Conservation (phyloP, 2,113 vertebrate genomes). For the Lasiurus cinereus region DNA sequence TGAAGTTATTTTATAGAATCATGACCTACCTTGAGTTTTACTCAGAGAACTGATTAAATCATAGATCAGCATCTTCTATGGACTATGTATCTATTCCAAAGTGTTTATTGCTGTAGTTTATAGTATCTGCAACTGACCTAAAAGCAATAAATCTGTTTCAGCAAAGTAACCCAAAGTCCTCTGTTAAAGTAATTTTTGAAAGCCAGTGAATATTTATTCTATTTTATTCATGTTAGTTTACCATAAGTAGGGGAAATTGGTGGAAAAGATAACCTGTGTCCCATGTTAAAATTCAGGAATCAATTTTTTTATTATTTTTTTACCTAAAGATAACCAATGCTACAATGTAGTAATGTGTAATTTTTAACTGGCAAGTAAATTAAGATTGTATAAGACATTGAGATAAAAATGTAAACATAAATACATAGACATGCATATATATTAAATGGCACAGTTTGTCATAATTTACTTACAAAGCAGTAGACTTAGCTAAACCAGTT, state of each 20-base stretch:
- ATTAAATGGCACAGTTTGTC: background rate
- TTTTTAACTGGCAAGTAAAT: conserved; percentile 31
- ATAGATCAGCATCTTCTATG: background rate
- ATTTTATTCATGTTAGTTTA: conserved; percentile 46
- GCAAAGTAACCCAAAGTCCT: conserved; percentile 50
- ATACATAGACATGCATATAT: background rate
- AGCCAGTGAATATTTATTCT: conserved; percentile 25
- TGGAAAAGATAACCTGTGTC: conserved; percentile 44
- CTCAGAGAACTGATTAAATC: background rate
- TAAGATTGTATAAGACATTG: conserved; percentile 35
- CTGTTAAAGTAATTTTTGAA: conserved; percentile 39
- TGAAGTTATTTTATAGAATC: background rate
- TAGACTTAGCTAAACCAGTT: background rate
- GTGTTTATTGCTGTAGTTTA: conserved; percentile 1
- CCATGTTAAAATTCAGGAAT: conserved; percentile 30
- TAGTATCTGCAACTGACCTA: background rate
- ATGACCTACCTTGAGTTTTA: background rate
- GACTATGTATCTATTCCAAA: background rate
- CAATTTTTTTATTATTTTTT: conserved; percentile 49
- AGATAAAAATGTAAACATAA: background rate
- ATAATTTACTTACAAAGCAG: background rate
- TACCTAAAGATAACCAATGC: background rate
- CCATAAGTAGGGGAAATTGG: conserved; percentile 23
- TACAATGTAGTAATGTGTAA: conserved; percentile 1
- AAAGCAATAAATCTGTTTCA: conserved; percentile 57